phyloP scores from a whole-genome alignment of 2,888 invertebrate species.

The Eupithecia vulgata region DNA sequence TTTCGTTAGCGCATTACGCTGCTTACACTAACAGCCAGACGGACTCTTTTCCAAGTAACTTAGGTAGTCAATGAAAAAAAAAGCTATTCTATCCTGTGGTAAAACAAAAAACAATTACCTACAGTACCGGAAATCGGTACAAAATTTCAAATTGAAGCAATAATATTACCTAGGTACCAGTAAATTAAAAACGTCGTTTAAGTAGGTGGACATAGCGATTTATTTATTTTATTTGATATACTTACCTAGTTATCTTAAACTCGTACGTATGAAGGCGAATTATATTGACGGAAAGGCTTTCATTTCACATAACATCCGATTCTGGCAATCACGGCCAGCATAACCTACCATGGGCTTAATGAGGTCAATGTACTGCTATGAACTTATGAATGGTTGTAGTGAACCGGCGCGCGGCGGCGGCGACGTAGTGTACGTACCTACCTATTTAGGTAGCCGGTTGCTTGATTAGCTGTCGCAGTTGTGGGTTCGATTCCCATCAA shows the following conservation, averaged over 20 bases:
- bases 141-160: not conserved
- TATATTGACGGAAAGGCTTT: slow-evolving; percentile 18
- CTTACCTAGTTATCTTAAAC: no score
- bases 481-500: not conserved
- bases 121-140: not conserved
- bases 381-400: slow-evolving; percentile 7
- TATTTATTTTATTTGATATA: no score
- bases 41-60: not conserved
- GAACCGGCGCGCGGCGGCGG: not conserved
- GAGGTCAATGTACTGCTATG: slow-evolving; percentile 18
- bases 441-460: slow-evolving; percentile 18
- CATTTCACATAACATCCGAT: slow-evolving; percentile 3
- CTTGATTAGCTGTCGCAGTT: not conserved
- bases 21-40: not conserved
- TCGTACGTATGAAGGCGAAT: no score
- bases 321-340: not conserved
- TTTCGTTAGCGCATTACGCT: not conserved
- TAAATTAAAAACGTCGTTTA: not conserved
- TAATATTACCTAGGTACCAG: not conserved
- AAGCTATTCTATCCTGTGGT: not conserved
- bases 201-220: no score
- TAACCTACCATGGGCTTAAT: not conserved
- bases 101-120: not conserved
- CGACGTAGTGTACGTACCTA: not conserved
- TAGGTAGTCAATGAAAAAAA: not conserved